phyloP scores from a whole-genome alignment of 2,797 vertebrate species.

The Arrhamphus sclerolepis region DNA sequence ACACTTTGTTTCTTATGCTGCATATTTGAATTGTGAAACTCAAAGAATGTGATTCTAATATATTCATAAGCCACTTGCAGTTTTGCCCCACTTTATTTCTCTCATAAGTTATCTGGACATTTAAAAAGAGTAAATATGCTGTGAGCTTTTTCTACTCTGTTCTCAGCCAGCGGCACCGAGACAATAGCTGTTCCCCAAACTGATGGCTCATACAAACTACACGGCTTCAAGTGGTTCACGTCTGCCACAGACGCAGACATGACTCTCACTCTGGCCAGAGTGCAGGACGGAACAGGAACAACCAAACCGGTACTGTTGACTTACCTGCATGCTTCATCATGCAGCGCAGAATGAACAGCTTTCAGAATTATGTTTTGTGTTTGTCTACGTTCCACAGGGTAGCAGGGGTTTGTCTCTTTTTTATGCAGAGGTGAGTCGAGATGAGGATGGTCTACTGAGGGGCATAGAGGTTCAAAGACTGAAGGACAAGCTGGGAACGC shows the following conservation, averaged over 20 bases:
- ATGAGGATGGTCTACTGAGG: constrained; percentile 79
- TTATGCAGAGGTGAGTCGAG: constrained; percentile 80
- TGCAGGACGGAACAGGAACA: constrained; percentile 72
- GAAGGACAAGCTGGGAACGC: constrained; percentile 89
- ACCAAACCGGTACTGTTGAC: constrained; percentile 66
- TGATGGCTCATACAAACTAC: constrained; percentile 82
- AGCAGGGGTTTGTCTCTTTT: constrained; percentile 87
- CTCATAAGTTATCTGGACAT: not conserved
- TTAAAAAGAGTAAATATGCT: not conserved
- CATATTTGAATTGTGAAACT: no score
- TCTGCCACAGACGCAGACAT: constrained; percentile 89
- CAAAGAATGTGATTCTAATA: no score
- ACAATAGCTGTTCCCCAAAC: constrained; percentile 83
- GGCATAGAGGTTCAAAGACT: constrained; percentile 86
- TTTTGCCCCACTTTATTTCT: no score
- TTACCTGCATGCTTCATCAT: not conserved
- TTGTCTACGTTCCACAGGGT: constrained; percentile 66
- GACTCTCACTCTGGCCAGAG: constrained; percentile 85
- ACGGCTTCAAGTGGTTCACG: constrained; percentile 91
- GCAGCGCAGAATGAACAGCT: not conserved
- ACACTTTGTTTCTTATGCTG: no score
- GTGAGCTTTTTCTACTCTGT: not conserved
- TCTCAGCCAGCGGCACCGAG: constrained; percentile 83
- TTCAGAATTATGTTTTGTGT: not conserved
- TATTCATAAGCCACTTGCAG: no score